phyloP scores from a whole-genome alignment of 2,113 vertebrate genomes.

The Lonchura striata region DNA sequence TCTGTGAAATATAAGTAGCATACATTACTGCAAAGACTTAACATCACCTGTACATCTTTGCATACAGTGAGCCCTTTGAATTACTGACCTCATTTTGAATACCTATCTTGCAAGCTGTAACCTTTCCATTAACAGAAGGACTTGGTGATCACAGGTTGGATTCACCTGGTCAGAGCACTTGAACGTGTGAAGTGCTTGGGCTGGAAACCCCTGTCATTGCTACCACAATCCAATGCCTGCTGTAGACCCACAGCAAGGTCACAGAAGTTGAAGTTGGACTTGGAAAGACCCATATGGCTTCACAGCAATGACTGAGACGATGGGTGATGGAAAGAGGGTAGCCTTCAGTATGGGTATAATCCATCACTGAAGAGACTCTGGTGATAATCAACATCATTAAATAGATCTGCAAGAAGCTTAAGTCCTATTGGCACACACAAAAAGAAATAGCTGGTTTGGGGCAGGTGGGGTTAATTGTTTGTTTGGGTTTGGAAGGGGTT shows the following conservation, averaged over 20 bases:
- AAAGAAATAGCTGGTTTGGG: background rate
- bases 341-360: background rate
- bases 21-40: background rate
- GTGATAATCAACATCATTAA: background rate
- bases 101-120: background rate
- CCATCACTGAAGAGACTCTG: background rate
- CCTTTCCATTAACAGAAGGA: background rate
- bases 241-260: background rate
- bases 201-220: background rate
- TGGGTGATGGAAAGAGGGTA: background rate
- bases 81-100: background rate
- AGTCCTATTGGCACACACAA: background rate
- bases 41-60: background rate
- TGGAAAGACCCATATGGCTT: background rate
- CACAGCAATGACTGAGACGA: background rate
- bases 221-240: background rate
- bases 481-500: too few species aligned
- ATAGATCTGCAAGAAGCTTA: background rate
- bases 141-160: background rate
- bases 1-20: background rate
- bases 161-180: background rate
- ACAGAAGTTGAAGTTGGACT: background rate
- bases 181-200: background rate
- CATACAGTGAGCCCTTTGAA: background rate
- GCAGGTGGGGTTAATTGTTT: background rate